phyloP scores from a whole-genome alignment of 1,140 invertebrate genomes.

The Papilio aristodemus region DNA sequence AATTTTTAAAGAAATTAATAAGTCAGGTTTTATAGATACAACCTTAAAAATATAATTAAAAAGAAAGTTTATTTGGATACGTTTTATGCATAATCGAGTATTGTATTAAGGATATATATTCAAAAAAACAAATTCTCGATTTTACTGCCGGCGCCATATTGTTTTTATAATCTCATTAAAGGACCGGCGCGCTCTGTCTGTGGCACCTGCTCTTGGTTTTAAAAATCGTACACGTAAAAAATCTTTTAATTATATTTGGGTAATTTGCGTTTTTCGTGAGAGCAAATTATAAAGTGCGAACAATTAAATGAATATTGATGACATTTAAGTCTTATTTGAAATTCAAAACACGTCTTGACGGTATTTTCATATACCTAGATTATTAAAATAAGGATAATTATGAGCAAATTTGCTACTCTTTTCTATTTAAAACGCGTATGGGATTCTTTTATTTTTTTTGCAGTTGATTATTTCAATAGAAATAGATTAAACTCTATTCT shows the following conservation, averaged over 20 bases:
- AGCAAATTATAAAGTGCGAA: not conserved
- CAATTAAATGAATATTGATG: not conserved
- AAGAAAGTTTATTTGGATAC: constrained; percentile 12
- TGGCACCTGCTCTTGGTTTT: constrained; percentile 55
- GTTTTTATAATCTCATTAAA: constrained; percentile 67
- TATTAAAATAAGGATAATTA: too few relatives aligned
- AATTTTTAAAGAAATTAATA: too few relatives aligned
- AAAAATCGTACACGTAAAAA: constrained; percentile 34
- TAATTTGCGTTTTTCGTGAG: constrained; percentile 23
- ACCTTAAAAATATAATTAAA: not conserved
- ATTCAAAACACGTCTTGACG: too few relatives aligned
- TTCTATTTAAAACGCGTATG: too few relatives aligned
- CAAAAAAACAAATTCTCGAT: constrained; percentile 34
- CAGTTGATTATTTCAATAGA: too few relatives aligned
- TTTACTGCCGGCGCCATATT: constrained; percentile 52
- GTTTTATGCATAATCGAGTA: not conserved
- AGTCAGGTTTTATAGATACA: too few relatives aligned
- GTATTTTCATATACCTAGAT: too few relatives aligned
- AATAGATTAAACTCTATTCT: too few relatives aligned
- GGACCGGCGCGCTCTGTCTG: constrained; percentile 27
- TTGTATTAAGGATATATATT: constrained; percentile 21
- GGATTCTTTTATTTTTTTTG: too few relatives aligned
- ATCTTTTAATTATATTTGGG: constrained; percentile 39
- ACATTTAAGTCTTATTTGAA: too few relatives aligned
- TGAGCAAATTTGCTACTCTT: too few relatives aligned